Evolutionary conservation across 2,113 vertebrate genomes (phyloP), one percentile per base, ranked within the genome.

Genomic region (Aspiorhynchus laticeps): DNA sequence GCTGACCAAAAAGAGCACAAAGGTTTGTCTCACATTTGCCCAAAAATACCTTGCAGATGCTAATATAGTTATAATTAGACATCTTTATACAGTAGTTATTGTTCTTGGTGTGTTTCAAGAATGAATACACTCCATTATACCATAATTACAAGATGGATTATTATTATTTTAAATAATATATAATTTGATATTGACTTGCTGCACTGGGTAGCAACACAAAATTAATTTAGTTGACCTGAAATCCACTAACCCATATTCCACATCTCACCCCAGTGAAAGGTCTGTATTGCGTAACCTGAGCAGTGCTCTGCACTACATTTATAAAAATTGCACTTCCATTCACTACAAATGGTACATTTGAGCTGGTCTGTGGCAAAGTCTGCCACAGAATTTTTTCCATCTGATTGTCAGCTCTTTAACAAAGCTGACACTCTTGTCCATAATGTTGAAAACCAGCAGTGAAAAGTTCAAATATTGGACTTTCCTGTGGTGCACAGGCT

Each of bases 381-480:
- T 36, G 2, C 67, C 74, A 83, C 31, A 84, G 86, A 83, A 31
- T 88, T 91, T 89, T 90, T 89, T 86, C 71, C 26, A 65, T 90
- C 90, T 92, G 90, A 80, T 91, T 75, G 73, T 90, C 59, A 84
- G 89, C 17, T 90, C 87, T 77, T 81, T 80, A 56, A 91, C 65
- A 92, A 92, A 91, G 87, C 89, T 90, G 88, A 93, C 90, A 90
- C 90, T 94, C 71, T 89, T 92, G 91, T 88, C 90, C 91, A 88
- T 92, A 92, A 90, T 89, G 91, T 93, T 93, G 88, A 79, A 92
- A 92, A 93, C 88, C 76, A 89, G 91, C 91, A 95, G 94, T 93
- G 93, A 95, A 95, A 94, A 95, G 95, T 95, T 96, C 94, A 95
- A 95, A 96, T 95, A 95, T 95, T 96, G 91, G 93, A 90, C 93